Evolutionary conservation across 92 coral and sea anemone genomes (phyloP), one percentile per base, ranked within the genome.

Genomic region (Zoanthus solanderi): DNA sequence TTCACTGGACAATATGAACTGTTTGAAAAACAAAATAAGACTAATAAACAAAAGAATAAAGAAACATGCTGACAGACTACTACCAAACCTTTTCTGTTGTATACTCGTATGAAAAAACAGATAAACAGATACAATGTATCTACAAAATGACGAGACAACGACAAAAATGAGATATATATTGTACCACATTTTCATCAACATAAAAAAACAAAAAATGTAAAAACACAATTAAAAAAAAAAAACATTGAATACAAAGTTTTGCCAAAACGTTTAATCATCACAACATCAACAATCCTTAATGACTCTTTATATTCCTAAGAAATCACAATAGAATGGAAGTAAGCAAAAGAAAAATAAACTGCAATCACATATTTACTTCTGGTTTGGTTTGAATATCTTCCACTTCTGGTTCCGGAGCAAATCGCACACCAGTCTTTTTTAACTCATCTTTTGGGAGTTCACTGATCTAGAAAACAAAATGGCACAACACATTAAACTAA

Each of bases 401-500:
- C 93, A 97, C 96, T 81, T 97, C 99, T 5, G 99, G 99, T 81
- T 97, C 99, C 0, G 98, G 96, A 3, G 99, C 99, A 78, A 97
- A 97, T 56, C 99, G 93, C 9, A 97, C 99, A 29, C 99, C 98
- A 0, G 92, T 91, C 71, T 90, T 94, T 79, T 94, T 97, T 29
- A 93, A 79, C 68, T 95, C 98, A 30, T 94, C 98, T 56, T 94
- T 95, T 0, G 96, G 92, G 7, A 94, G 84, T 44, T 94, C 95
- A 12, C 44, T 71, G 34, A 89, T 83, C 98, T 94, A 85, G 18
- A 16, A 68, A 46, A 47, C 7, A 9, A 42, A 8, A 17, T 7
- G 78, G 17, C 8, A 2, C 42, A 54, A 52, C 66, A 30, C 8
- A 23, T 7, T 16, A 13, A 4, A 54, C 32, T 32, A 63, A 63